These are phyloP conservation scores for Manacus vitellinus DNA, from an alignment of 2,113 vertebrate genomes.

Conservation along the genomic window DNA sequence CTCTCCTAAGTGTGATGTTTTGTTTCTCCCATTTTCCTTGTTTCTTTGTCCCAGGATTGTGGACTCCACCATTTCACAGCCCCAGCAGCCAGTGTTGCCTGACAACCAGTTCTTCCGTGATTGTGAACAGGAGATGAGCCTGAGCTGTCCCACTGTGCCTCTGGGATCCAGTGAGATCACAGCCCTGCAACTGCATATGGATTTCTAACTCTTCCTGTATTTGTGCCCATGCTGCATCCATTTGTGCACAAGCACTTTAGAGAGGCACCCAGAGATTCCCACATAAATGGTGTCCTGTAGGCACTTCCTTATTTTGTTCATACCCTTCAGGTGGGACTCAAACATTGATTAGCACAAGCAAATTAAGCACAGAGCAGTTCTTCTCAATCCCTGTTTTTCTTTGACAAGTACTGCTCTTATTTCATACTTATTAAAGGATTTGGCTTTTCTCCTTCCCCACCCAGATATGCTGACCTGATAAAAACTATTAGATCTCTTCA, in stretches of 20 bases:
- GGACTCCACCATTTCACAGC: neutral
- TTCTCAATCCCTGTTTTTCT: neutral
- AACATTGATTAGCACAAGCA: neutral
- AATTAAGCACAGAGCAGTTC: neutral
- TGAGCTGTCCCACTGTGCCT: fast-evolving
- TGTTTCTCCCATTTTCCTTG: neutral
- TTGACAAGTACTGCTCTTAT: neutral
- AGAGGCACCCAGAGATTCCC: neutral
- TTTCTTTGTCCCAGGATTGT: neutral
- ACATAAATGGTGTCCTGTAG: neutral
- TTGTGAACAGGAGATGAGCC: neutral
- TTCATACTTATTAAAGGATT: neutral
- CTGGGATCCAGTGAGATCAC: neutral
- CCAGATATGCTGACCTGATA: neutral
- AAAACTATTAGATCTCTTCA: neutral
- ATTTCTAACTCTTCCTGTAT: neutral
- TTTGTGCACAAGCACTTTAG: neutral
- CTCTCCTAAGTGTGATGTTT: neutral
- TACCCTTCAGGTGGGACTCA: neutral
- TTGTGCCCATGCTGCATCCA: neutral
- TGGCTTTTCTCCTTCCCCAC: neutral
- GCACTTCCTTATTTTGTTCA: neutral
- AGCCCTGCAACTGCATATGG: neutral
- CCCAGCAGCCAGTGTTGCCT: neutral
- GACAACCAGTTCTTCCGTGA: neutral